phyloP scores from a whole-genome alignment of 2,797 vertebrate species.

The Dendrocincla fuliginosa region DNA sequence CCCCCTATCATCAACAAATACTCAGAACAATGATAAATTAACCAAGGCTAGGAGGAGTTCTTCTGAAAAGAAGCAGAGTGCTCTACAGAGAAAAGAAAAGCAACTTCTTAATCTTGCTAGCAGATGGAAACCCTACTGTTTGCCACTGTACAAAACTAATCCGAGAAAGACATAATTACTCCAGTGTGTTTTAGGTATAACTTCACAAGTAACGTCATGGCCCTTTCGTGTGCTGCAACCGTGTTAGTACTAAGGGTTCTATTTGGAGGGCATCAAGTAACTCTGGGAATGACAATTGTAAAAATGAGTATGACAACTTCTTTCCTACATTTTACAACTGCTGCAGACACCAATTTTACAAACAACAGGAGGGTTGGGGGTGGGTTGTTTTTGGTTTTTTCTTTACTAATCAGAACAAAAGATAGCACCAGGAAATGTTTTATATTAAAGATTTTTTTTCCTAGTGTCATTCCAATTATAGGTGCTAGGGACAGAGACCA shows the following conservation, averaged over 20 bases:
- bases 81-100: constrained; percentile 49
- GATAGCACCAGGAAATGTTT: background rate
- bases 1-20: constrained; percentile 30
- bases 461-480: background rate
- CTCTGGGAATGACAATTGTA: background rate
- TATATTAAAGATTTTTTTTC: background rate
- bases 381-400: background rate
- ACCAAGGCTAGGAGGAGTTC: constrained; percentile 36
- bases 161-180: constrained; percentile 25
- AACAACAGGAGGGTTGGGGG: rapidly evolving
- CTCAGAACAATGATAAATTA: constrained; percentile 51
- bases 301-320: background rate
- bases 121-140: constrained; percentile 62
- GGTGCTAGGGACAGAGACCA: background rate
- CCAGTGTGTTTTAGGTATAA: constrained; percentile 41
- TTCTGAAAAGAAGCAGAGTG: constrained; percentile 29
- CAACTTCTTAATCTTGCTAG: constrained; percentile 54
- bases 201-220: background rate
- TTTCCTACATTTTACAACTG: background rate
- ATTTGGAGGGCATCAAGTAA: background rate
- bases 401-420: background rate
- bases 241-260: background rate
- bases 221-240: background rate
- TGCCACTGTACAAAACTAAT: constrained; percentile 58
- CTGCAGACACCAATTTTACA: background rate